These are phyloP conservation scores for Amphilophus citrinellus DNA, from an alignment of 2,113 vertebrate genomes.

Conservation along the genomic window DNA sequence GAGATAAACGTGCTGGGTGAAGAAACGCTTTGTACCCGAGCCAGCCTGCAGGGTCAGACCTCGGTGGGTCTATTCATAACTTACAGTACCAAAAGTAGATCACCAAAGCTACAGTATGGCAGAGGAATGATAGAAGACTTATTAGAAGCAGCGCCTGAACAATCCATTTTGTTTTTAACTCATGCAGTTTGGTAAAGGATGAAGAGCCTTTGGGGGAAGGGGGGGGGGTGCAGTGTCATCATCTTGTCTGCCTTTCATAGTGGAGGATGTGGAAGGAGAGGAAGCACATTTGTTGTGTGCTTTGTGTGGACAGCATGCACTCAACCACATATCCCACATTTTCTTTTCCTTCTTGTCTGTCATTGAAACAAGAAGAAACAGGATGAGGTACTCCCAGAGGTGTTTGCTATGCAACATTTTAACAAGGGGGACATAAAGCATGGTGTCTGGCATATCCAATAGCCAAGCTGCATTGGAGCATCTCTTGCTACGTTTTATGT, in stretches of 20 bases:
- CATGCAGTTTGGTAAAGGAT: constrained; percentile 7
- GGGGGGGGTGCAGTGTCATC: not conserved
- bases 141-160: constrained; percentile 20
- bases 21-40: constrained; percentile 35
- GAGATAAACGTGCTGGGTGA: constrained; percentile 2
- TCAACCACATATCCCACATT: not conserved
- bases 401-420: not conserved
- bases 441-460: not conserved
- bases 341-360: not conserved
- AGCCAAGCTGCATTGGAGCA: too few species aligned
- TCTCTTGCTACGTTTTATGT: not conserved
- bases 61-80: constrained; percentile 39
- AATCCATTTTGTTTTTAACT: constrained; percentile 29
- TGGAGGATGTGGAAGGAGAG: constrained; percentile 47
- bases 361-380: not conserved
- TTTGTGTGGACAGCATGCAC: constrained; percentile 27
- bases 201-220: not conserved
- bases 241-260: constrained; percentile 36
- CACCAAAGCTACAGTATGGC: not conserved
- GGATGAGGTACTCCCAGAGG: not conserved
- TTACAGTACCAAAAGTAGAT: not conserved
- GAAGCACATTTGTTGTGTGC: constrained; percentile 33
- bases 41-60: constrained; percentile 36
- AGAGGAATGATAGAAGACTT: constrained; percentile 6
- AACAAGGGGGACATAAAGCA: not conserved